Base-by-base conservation (phyloP, 2,113 vertebrate genomes). In the Brachypteracias leptosomus region DNA sequence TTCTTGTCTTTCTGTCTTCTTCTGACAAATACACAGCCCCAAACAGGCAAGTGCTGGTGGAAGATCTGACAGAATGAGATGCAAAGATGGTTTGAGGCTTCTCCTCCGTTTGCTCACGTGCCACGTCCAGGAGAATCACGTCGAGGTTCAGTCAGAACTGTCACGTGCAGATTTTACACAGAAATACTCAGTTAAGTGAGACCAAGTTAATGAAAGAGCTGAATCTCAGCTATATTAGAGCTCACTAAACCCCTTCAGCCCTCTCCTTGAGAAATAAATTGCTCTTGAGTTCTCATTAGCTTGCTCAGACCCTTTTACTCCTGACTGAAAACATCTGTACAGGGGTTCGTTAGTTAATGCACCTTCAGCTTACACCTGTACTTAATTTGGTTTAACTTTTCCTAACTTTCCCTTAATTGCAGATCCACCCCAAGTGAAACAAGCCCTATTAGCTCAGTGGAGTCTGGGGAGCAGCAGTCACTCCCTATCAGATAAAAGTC, bases 231-330 rank as follows among this genome's bases (percentile, higher is more conserved):
- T 91, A 33, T 31, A 57, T 91, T 74, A 71, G 75, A 94, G 63
- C 51, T 88, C 68, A 61, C 68, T 90, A 84, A 78, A 61, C 68
- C 25, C 40, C 10, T 80, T 83, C 35, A 73, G 21, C 13, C 7
- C 21, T 85, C 57, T 90, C 36, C 46, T 68, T 8, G 13, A 91
- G 87, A 83, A 94, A 73, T 73, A 85, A 93, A 93, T 91, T 88
- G 44, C 51, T 77, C 59, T n/a, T 58, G 85, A 86, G 46, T 86
- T 96, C 88, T 83, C 46, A 74, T 93, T 95, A 90, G 66, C 80
- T 92, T 91, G n/a, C 38, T 96, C 72, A 86, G 51, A 71, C 57
- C 75, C 57, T 96, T 88, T 90, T 75, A 74, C 68, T 89, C 78
- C 57, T 87, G 76, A 51, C 42, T 81, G 70, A 75, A 90, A 92